Base-by-base conservation (phyloP, 2,888 invertebrate genomes). In the Tetragonisca angustula region DNA sequence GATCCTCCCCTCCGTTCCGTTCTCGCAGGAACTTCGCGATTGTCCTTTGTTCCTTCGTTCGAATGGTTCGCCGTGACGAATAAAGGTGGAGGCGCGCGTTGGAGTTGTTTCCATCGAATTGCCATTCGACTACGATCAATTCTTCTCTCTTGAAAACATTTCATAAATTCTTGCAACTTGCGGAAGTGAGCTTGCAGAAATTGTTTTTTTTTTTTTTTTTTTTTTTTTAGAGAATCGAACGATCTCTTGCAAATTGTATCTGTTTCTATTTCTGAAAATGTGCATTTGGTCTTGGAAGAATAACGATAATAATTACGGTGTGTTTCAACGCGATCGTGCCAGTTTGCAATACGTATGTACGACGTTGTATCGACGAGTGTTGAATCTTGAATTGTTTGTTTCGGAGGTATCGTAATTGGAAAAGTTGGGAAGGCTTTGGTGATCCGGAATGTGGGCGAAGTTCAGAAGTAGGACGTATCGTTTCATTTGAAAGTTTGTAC, bases 11-110 rank as follows among this genome's bases (percentile, higher is more conserved):
- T 50, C 32, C 76, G 62, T 49, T 52, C 68, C 61, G 69, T 69
- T 71, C 27, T 52, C 76, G 52, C 76, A 64, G 62, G 52, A 76
- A 62, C 61, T 62, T 52, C 24, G 52, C 24, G 70, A 70, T 70
- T 50, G 69, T 61, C 76, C 76, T 64, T 71, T 71, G 70, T 76
- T 62, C 76, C 43, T 32, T 19, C 67, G 56, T 27, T 68, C 52
- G 36, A 76, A 76, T 71, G 27, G 76, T 54, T 70, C 27, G 70
- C 70, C 61, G 49, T 61, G 32, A n/a, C n/a, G 70, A 52, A 71
- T 76, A 64, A 71, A 69, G 32, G 52, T 27, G 56, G 54, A 13
- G 36, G 36, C 32, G 21, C 15, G 65, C 17, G 67, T 72, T 43
- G 54, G 32, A 32, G 32, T 32, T 32, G 32, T 3, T 32, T 43